Conservation (phyloP, 2,797 vertebrate genomes). For the Hephaestus fuliginosus region DNA sequence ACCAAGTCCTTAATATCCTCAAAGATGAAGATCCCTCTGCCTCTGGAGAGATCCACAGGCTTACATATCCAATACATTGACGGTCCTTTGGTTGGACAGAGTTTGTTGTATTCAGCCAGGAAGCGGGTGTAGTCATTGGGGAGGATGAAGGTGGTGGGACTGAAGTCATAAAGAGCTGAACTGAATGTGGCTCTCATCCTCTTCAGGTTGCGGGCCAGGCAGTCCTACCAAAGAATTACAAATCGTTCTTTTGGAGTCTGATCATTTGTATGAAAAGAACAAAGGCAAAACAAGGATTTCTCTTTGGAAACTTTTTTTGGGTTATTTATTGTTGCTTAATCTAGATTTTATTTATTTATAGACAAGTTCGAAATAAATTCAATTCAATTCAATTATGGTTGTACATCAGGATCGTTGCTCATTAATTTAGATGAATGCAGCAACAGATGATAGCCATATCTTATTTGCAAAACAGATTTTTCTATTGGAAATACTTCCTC, state of each 20-base stretch:
- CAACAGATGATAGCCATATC: not conserved
- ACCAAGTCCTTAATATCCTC: conserved; percentile 85
- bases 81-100: conserved; percentile 50
- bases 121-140: conserved; percentile 87
- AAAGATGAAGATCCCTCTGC: conserved; percentile 88
- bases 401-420: not conserved
- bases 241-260: rapidly evolving
- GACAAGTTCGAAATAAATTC: no score
- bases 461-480: not conserved
- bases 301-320: not conserved
- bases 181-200: conserved; percentile 85
- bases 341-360: no score
- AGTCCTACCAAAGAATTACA: conserved; percentile 72
- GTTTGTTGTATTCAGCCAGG: conserved; percentile 81
- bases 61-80: conserved; percentile 89
- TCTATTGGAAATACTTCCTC: not conserved
- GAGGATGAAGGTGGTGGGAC: conserved; percentile 85
- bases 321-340: not conserved
- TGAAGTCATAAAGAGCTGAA: conserved; percentile 84
- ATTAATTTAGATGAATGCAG: not conserved
- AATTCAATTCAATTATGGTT: no score
- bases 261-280: not conserved
- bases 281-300: no score
- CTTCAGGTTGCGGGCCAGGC: conserved; percentile 84
- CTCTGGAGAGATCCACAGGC: conserved; percentile 85